Conservation (phyloP, 2,888 invertebrate genomes). For the Teleiodes luculella region DNA sequence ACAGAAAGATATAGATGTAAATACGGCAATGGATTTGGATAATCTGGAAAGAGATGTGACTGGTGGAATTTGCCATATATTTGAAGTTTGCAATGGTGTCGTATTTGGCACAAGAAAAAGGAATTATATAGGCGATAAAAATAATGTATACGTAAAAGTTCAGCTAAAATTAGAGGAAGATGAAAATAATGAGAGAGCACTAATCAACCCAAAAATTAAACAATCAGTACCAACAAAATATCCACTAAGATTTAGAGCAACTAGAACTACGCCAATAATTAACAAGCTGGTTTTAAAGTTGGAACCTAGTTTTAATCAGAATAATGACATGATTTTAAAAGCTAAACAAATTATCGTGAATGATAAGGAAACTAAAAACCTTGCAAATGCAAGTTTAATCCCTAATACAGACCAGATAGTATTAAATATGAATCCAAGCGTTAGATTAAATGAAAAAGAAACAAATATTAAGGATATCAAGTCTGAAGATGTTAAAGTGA, state of each 20-base stretch:
- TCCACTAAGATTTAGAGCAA: background rate
- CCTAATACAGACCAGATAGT: too few relatives aligned
- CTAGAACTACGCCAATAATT: background rate
- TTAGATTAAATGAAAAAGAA: too few relatives aligned
- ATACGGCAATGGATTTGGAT: slow-evolving; percentile 44
- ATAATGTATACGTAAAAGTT: slow-evolving; percentile 40
- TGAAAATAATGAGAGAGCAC: slow-evolving; percentile 17
- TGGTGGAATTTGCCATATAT: slow-evolving; percentile 41
- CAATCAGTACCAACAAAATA: background rate
- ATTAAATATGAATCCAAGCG: too few relatives aligned
- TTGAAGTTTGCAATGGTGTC: slow-evolving; percentile 46
- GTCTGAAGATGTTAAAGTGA: background rate
- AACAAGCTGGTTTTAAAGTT: background rate
- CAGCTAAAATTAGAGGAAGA: slow-evolving; percentile 39
- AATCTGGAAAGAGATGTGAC: slow-evolving; percentile 36
- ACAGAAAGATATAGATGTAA: slow-evolving; percentile 42
- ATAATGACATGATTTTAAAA: background rate
- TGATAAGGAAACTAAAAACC: too few relatives aligned
- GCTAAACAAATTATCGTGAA: background rate
- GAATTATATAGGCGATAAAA: slow-evolving; percentile 12
- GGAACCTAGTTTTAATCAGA: background rate
- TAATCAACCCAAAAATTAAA: background rate
- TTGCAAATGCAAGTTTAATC: too few relatives aligned
- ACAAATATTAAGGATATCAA: background rate
- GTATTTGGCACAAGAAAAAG: slow-evolving; percentile 12